Base-by-base conservation (phyloP, 2,888 invertebrate species). In the Drosophila maculinotata region DNA sequence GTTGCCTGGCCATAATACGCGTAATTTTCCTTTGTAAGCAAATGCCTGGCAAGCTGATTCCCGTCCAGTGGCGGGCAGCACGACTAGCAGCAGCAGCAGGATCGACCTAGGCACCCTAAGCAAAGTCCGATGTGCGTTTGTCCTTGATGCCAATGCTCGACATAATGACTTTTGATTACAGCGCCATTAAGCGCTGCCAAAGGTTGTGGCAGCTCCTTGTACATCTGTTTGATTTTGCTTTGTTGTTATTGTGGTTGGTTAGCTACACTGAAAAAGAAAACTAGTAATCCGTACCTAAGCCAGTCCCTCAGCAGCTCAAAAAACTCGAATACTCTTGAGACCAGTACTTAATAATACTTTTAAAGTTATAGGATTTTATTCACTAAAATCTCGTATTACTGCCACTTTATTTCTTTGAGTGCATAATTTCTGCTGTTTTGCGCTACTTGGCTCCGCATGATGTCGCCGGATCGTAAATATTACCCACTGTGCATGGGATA, bases 111-210 rank as follows among this genome's bases (percentile, higher is more conserved):
- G 63, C 59, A 53, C 58, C 58, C 63, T 44, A 38, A 33, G 42
- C 17, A 14, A 31, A 31, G 39, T 41, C 31, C 59, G 15, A 38
- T 36, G 54, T 59, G 54, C 57, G 66, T 58, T 67, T 69, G 88
- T 75, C 87, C 87, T 81, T 81, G 80, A 81, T 84, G 86, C 17
- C 58, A 60, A 79, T 66, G 64, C 70, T 62, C 69, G 68, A 86
- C 71, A 83, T 83, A 88, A 83, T 83, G 83, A 83, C 87, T 83
- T 83, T 69, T 83, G 83, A 83, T 83, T 83, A 86, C 74, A 77
- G 83, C 88, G 80, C 87, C 87, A 83, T 83, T 86, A 83, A 70
- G 76, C 68, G 81, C 48, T 58, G 36, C 58, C 62, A 57, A 68
- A 56, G 53, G 51, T 63, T 42, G 20, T 49, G 15, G 28, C 31